Evolutionary conservation across 2,888 invertebrate species (phyloP).

Genomic region (Zootermopsis nevadensis): DNA sequence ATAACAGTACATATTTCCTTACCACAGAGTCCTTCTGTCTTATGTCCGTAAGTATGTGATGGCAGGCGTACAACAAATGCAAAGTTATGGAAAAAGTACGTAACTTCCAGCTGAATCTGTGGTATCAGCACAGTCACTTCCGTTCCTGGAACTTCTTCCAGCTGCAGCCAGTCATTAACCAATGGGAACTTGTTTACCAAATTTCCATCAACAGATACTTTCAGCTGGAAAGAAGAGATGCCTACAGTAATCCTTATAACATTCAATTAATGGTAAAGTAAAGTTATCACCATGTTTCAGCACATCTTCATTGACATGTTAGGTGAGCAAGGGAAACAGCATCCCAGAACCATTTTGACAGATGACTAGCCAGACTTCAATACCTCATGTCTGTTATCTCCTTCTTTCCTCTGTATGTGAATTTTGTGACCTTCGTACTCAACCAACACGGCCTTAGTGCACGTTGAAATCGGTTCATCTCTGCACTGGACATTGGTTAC

Average conservation of each 20-base stretch:
- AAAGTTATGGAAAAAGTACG: conserved; percentile 62
- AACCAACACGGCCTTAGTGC: conserved; percentile 76
- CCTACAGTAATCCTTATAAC: too few species aligned
- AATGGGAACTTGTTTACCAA: conserved; percentile 66
- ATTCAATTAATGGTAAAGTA: too few species aligned
- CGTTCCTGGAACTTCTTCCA: conserved; percentile 69
- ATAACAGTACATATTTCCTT: conserved; percentile 63
- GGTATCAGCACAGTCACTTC: conserved; percentile 74
- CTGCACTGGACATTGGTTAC: conserved; percentile 79
- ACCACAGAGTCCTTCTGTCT: conserved; percentile 85
- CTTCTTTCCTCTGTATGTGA: conserved; percentile 58
- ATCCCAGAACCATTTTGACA: too few species aligned
- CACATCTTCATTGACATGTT: too few species aligned
- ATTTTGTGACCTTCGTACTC: conserved; percentile 74
- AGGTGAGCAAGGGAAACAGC: too few species aligned
- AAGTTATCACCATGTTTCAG: too few species aligned
- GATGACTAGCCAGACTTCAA: too few species aligned
- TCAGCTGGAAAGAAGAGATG: conserved; percentile 60
- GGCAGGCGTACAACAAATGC: conserved; percentile 73
- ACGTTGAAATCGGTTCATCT: conserved; percentile 68
- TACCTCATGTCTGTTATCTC: conserved; percentile 44
- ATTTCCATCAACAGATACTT: conserved; percentile 66
- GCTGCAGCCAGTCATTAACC: conserved; percentile 72
- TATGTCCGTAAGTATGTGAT: conserved; percentile 77
- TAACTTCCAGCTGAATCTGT: conserved; percentile 79